Conservation (phyloP, 1,140 invertebrate species). For the Drosophila willistoni region DNA sequence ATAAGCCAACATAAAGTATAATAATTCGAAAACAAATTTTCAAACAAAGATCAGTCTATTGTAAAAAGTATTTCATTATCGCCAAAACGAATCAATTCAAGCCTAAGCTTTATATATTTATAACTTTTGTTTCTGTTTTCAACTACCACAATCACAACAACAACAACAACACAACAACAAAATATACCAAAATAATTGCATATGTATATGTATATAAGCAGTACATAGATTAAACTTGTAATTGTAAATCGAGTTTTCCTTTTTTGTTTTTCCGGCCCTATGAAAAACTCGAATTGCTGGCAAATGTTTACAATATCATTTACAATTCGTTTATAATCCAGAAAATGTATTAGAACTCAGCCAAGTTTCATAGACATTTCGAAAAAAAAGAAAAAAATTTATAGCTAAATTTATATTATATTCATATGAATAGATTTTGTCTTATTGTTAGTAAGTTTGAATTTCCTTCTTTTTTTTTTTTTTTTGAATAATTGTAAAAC, state of each 20-base stretch:
- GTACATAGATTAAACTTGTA: too few relatives aligned
- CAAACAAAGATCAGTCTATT: conserved; percentile 5
- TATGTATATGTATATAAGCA: conserved; percentile 2
- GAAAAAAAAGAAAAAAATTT: too few relatives aligned
- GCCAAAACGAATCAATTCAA: conserved; percentile 19
- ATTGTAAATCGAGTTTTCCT: too few relatives aligned
- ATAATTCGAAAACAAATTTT: neutral
- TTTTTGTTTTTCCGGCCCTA: too few relatives aligned
- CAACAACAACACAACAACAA: too few relatives aligned
- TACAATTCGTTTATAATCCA: too few relatives aligned
- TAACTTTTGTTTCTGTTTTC: neutral
- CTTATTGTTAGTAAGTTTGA: neutral
- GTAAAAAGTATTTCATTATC: conserved; percentile 14
- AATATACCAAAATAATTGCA: neutral
- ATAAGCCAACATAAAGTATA: neutral
- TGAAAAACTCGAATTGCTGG: too few relatives aligned
- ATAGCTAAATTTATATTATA: too few relatives aligned
- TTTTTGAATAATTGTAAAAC: neutral
- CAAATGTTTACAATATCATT: too few relatives aligned
- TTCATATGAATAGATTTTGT: too few relatives aligned
- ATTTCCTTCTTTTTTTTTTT: neutral
- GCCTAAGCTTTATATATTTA: neutral
- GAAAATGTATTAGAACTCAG: too few relatives aligned
- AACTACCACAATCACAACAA: too few relatives aligned
- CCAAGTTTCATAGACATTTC: neutral